Base-by-base conservation (phyloP, 2,888 invertebrate species). In the Leptopilina myrica region DNA sequence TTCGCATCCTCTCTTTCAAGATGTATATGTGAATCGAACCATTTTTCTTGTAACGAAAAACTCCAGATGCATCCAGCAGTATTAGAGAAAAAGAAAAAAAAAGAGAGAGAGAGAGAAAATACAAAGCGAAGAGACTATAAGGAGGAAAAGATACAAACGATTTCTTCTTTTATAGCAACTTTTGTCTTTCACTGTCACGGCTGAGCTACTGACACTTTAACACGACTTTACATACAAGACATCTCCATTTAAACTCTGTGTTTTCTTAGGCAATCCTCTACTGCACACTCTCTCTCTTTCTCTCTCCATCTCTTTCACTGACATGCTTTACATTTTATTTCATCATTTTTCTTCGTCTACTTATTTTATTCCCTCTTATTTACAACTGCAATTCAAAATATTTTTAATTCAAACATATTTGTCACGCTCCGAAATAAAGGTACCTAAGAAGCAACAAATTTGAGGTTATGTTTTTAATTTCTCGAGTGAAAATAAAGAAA, bases 91-190 rank as follows among this genome's bases (percentile, higher is more conserved):
- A 33, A 20, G 20, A 20, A 1, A 33, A 3, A 33, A 3, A 33
- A 33, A 53, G 33, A 33, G 33, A 53, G 33, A 33, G 33, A 33
- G 33, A 33, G 33, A 53, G 33, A 20, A n/a, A 33, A n/a, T 9
- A 56, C 33, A 73, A 73, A 73, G 69, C n/a, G 26, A 53, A 26
- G 33, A 73, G 14, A 26, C 33, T 7, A 33, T 33, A 53, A 73
- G 56, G 15, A 59, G 33, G 56, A 73, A 33, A 33, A 56, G 53
- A 69, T 77, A 82, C 85, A 87, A 84, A 84, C 83, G 87, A 89
- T 88, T 88, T 88, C 88, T 87, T 82, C 86, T 88, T 88, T 88
- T 86, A 49, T 49, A 87, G 85, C 85, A 88, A 90, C 87, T 90
- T 89, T 88, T 88, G 88, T 89, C 88, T 88, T 86, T 87, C 85